Evolutionary conservation across 2,113 vertebrate species (phyloP), one percentile per base, ranked within the genome.

Genomic region (Tiliqua scincoides): DNA sequence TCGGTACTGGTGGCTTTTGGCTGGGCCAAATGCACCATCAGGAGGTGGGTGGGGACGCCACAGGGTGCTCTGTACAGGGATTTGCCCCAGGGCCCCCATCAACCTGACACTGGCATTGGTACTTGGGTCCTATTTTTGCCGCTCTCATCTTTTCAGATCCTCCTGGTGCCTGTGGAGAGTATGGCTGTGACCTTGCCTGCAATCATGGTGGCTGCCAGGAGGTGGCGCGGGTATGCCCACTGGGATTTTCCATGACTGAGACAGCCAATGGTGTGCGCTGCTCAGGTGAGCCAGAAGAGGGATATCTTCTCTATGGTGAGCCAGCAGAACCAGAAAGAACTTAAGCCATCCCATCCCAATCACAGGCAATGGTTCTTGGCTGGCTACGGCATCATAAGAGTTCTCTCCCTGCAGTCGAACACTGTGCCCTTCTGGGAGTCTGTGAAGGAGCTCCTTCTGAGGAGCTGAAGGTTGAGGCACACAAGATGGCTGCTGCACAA

Each of bases 161-260:
- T 0, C 81, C 85, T 0, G 92, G 92, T 27, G 87, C 90, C 0
- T 97, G 97, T 0, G 97, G 97, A 35, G 97, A 97, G 21, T 97
- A 97, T 0, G 97, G 97, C 89, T 97, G 97, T 0, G 96, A 97
- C 89, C 91, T 97, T 6, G 84, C 93, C 85, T 97, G 97, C 63
- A 97, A 97, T 92, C 95, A 97, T 0, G 97, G 97, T 0, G 97
- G 97, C 71, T 97, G 97, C 89, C 96, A 96, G 88, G 96, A 97
- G 88, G 95, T 97, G 2, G 95, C 97, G 40, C 95, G 97, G 0
- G 97, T 97, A 62, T 97, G 97, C n/a, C 97, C 97, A 0, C 2
- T 97, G 1, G 97, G 97, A 84, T 97, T 97, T 92, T 92, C 89
- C 32, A 97, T 97, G 97, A 94, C 88, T 0, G 97, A 97, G 93